Conservation (phyloP, 2,888 invertebrate species). For the Pristionchus entomophagus region DNA sequence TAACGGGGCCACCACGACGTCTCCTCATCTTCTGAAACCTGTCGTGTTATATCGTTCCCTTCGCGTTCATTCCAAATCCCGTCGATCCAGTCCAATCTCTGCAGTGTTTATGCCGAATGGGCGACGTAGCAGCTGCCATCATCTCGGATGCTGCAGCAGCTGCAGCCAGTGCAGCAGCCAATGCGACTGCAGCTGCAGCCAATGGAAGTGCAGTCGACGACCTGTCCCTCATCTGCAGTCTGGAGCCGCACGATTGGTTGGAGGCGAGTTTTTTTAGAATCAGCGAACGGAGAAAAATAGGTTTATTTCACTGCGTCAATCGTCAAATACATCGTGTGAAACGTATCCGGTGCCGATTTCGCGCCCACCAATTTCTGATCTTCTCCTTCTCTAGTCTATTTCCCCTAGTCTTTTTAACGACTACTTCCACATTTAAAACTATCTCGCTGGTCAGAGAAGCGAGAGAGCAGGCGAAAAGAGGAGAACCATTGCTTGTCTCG, state of each 20-base stretch:
- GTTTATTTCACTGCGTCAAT: not conserved
- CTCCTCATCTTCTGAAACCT: not conserved
- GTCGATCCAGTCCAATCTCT: not conserved
- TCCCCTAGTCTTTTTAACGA: not conserved
- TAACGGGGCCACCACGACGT: not conserved
- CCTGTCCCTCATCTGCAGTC: constrained; percentile 23
- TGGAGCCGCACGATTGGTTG: constrained; percentile 45
- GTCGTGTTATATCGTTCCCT: not conserved
- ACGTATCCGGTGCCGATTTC: not conserved
- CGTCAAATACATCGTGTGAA: not conserved
- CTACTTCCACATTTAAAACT: too few species aligned
- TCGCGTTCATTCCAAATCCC: not conserved
- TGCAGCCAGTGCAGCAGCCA: not conserved
- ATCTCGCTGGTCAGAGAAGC: too few species aligned
- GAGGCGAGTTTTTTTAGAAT: not conserved
- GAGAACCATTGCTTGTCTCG: too few species aligned
- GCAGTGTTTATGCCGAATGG: constrained; percentile 37
- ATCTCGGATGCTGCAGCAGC: not conserved
- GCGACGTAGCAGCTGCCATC: not conserved
- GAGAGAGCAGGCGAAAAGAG: too few species aligned
- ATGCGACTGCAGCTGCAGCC: not conserved
- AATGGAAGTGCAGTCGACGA: not conserved
- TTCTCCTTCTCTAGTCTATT: not conserved
- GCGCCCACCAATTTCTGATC: not conserved
- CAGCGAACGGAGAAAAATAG: too few species aligned